These are phyloP conservation scores for Rhogogaster chlorosoma DNA, from an alignment of 2,888 invertebrate species.

Conservation along the genomic window DNA sequence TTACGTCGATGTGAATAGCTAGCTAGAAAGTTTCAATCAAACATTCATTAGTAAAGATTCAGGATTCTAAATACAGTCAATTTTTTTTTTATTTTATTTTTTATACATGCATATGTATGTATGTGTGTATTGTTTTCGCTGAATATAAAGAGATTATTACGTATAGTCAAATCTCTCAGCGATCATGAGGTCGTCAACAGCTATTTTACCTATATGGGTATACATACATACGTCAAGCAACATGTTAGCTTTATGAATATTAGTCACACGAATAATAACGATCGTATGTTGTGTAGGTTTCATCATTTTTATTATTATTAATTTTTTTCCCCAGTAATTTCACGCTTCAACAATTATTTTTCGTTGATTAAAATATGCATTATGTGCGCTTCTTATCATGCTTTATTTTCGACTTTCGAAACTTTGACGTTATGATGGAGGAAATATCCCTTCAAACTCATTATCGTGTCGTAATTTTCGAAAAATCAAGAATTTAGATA, in stretches of 20 bases:
- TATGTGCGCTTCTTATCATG: neutral
- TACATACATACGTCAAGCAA: neutral
- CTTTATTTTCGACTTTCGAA: neutral
- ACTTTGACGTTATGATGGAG: neutral
- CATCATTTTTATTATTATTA: neutral
- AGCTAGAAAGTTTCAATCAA: neutral
- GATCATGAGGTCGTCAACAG: neutral
- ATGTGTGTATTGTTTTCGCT: neutral
- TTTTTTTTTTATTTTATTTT: neutral
- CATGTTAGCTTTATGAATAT: neutral
- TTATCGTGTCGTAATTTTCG: neutral
- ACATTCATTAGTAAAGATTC: slow-evolving; percentile 3
- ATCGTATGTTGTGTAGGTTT: neutral
- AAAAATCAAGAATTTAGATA: neutral
- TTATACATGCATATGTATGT: neutral
- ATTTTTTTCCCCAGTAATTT: neutral
- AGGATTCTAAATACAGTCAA: neutral
- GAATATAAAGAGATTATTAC: neutral
- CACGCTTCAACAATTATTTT: neutral
- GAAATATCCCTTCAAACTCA: neutral
- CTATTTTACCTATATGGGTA: neutral
- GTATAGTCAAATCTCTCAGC: neutral
- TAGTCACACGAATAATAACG: neutral
- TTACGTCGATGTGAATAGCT: slow-evolving; percentile 1
- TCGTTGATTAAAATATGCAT: neutral